Evolutionary conservation across 2,113 vertebrate genomes (phyloP).

Genomic region (Amblyopsis rosae): DNA sequence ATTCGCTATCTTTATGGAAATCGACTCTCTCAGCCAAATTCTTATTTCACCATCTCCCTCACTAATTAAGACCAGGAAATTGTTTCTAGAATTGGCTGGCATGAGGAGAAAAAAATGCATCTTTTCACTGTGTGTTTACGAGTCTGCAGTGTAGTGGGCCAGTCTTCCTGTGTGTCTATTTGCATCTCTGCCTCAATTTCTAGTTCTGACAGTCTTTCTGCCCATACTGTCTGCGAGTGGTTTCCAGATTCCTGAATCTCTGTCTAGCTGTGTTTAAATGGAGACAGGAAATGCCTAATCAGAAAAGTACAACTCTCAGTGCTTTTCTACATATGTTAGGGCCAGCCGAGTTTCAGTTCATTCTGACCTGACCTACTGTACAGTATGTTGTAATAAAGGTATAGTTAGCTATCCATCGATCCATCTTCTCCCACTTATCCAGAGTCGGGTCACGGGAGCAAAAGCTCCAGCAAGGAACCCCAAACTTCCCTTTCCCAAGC

Average conservation of each 20-base stretch:
- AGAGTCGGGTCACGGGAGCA: too few species aligned
- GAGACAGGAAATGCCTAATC: too few species aligned
- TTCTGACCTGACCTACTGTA: too few species aligned
- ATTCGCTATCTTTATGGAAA: constrained; percentile 73
- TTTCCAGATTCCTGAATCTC: not conserved
- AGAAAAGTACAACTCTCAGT: too few species aligned
- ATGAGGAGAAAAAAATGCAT: constrained; percentile 29
- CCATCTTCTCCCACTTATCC: too few species aligned
- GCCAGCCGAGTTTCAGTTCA: too few species aligned
- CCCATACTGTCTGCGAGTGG: constrained; percentile 13
- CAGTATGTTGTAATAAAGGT: too few species aligned
- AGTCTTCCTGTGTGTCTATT: constrained; percentile 1
- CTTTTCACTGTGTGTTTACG: constrained; percentile 9
- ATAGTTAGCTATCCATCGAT: too few species aligned
- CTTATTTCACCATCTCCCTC: constrained; percentile 60
- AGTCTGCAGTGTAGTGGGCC: constrained; percentile 10
- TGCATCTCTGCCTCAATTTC: not conserved
- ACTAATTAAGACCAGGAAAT: constrained; percentile 67
- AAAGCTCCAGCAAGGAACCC: too few species aligned
- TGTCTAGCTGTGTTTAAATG: constrained; percentile 21
- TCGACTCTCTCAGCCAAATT: constrained; percentile 58
- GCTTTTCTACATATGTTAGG: too few species aligned
- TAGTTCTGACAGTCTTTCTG: constrained; percentile 11
- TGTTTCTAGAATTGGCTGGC: constrained; percentile 57
- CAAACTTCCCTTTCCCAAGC: too few species aligned